phyloP scores from a whole-genome alignment of 1,140 invertebrate species.

The Leptinotarsa defecta region DNA sequence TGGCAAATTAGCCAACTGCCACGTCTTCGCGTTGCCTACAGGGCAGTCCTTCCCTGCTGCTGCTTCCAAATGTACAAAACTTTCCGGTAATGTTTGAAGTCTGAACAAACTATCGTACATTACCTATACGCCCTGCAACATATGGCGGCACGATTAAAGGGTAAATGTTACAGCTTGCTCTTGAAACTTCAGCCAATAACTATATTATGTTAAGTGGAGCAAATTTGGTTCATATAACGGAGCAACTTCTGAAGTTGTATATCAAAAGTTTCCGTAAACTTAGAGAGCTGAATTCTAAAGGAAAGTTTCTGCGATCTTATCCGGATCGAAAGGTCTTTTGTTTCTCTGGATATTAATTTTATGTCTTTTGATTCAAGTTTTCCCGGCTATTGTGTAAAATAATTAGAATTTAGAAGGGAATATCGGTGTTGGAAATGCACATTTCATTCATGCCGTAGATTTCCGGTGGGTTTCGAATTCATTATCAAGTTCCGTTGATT shows the following conservation, averaged over 20 bases:
- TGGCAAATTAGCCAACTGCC: neutral
- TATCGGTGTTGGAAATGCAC: no score
- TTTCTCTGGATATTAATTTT: neutral
- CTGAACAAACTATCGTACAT: constrained; percentile 37
- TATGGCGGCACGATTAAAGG: constrained; percentile 33
- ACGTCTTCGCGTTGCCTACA: constrained; percentile 7
- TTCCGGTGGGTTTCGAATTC: no score
- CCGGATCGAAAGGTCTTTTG: neutral
- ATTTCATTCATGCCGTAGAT: no score
- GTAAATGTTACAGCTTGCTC: constrained; percentile 36
- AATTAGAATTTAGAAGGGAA: no score
- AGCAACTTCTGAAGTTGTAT: constrained; percentile 23
- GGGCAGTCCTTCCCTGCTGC: constrained; percentile 6
- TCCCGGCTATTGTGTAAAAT: no score
- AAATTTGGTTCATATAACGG: constrained; percentile 30
- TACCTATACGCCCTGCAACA: constrained; percentile 38
- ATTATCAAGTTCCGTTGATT: no score
- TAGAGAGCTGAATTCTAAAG: neutral
- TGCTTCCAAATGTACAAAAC: constrained; percentile 22
- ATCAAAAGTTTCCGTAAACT: constrained; percentile 32
- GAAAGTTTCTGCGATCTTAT: neutral
- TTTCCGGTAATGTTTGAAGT: constrained; percentile 34
- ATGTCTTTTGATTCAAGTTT: neutral
- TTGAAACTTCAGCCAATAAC: constrained; percentile 36
- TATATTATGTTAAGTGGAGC: constrained; percentile 35